These are phyloP conservation scores for Copsychus sechellarum DNA, from an alignment of 2,113 vertebrate genomes.

Conservation along the genomic window DNA sequence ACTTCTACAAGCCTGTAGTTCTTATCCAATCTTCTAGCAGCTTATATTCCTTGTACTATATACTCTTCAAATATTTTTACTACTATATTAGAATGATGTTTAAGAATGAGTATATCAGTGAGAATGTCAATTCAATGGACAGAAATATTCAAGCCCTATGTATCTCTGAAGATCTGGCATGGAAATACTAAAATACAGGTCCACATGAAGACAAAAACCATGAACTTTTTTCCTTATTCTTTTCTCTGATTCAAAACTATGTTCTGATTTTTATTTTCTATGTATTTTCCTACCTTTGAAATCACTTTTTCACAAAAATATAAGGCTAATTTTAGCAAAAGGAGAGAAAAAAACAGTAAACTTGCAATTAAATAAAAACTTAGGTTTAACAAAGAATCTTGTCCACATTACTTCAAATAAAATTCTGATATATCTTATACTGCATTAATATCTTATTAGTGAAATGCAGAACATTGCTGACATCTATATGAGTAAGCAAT, in stretches of 20 bases:
- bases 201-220: neutral
- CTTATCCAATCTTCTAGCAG: neutral
- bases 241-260: neutral
- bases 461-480: neutral
- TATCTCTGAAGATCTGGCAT: neutral
- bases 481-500: neutral
- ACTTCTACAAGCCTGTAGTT: neutral
- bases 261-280: neutral
- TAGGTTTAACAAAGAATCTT: neutral
- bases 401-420: neutral
- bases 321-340: neutral
- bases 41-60: neutral
- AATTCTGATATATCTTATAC: neutral
- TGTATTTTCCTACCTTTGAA: neutral
- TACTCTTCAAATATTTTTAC: neutral
- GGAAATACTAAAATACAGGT: neutral
- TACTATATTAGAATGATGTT: neutral
- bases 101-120: neutral
- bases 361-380: neutral
- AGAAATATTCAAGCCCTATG: neutral
- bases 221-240: neutral
- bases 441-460: neutral
- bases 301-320: neutral
- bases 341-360: neutral
- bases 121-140: neutral